Evolutionary conservation across 1,140 invertebrate species (phyloP).

Genomic region (Ostrea denselamellosa): DNA sequence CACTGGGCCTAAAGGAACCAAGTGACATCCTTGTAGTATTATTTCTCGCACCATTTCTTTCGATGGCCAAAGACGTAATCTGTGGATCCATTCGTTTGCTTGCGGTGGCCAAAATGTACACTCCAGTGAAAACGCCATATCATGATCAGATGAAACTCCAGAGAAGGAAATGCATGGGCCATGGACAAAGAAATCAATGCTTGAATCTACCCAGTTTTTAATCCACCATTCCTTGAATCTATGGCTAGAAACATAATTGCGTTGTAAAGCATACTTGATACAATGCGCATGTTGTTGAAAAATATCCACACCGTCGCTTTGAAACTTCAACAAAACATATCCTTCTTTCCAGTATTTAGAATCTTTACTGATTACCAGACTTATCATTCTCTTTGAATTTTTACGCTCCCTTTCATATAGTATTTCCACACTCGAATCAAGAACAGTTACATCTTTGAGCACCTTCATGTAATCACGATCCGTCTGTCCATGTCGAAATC

Average conservation of each 20-base stretch:
- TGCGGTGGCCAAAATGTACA: slow-evolving; percentile 22
- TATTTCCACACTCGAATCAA: neutral
- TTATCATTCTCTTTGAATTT: neutral
- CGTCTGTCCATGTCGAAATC: slow-evolving; percentile 14
- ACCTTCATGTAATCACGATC: slow-evolving; percentile 12
- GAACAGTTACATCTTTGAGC: neutral
- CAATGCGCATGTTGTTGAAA: neutral
- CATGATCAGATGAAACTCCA: neutral
- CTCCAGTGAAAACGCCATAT: slow-evolving; percentile 3
- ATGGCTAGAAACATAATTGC: neutral
- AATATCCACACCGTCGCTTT: neutral
- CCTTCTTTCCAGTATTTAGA: neutral
- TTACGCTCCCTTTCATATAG: neutral
- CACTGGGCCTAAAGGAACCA: slow-evolving; percentile 29
- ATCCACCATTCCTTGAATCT: neutral
- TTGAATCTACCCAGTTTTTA: neutral
- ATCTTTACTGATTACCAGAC: neutral
- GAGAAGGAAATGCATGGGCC: neutral
- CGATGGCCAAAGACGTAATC: slow-evolving; percentile 40
- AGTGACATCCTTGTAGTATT: slow-evolving; percentile 33
- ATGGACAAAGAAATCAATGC: neutral
- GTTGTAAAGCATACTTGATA: neutral
- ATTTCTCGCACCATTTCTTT: neutral
- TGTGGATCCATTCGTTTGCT: slow-evolving; percentile 11
- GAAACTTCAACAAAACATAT: neutral